Base-by-base conservation (phyloP, 1,140 invertebrate genomes). In the Drosophila subobscura region DNA sequence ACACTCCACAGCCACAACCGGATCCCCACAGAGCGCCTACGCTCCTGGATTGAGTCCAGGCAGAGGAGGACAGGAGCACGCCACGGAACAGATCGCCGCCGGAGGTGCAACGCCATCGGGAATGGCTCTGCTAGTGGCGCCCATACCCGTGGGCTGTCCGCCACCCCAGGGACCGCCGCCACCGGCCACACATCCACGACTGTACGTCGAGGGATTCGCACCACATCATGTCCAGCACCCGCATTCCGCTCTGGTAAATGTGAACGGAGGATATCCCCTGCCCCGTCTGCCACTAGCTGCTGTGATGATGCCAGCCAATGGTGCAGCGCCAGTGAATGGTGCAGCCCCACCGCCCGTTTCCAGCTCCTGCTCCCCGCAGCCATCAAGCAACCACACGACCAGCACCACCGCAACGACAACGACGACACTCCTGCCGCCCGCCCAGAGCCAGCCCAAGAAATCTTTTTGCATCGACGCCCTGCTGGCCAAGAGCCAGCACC, bases 401-500 rank as follows among this genome's bases (percentile, higher is more conserved):
- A 79, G 75, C 58, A 67, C 60, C 42, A 59, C 67, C 37, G 61
- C 65, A 3, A 55, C 71, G 7, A 50, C 64, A n/a, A 65, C 72
- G 37, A 67, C 75, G 37, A 57, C 79, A 7, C 59, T 61, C 25
- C 61, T 61, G 64, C 75, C 73, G 41, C 55, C 81, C 16, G 40
- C 80, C 29, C 80, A 80, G 40, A 85, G 80, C 44, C 89, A 90
- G 47, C 90, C 90, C 6, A 94, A 93, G 54, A 93, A 93, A 7
- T 95, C 94, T 0, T 95, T 95, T 77, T 95, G 94, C 77, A 95
- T 95, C 54, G 94, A 95, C 51, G 94, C 94, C 0, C 83, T 95
- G n/a, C 77, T 95, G 10, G 94, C 91, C 25, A 91, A 91, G 65
- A 91, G 71, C 44, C 91, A 72, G 51, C 64, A 79, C 42, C 72